A percentile compares a stretch with the other conserved stretches of the same genome.
phyloP scores from a whole-genome alignment of 2,888 invertebrate genomes.

The Imbricaverruca yamaguchii region DNA sequence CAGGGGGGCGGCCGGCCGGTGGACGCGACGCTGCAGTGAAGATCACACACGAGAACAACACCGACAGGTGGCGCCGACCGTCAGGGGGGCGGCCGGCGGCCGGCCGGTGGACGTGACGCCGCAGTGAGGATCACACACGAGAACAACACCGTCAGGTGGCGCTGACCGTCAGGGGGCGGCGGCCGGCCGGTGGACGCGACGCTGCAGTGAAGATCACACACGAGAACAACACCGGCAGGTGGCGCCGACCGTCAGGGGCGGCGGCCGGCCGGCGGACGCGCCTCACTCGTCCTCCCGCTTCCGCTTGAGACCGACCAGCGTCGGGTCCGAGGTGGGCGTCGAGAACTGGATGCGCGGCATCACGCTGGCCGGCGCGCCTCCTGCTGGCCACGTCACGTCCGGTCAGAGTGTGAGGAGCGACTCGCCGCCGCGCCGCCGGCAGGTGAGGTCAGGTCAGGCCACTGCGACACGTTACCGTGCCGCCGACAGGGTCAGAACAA shows the following conservation, averaged over 20 bases:
- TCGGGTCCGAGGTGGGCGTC: slow-evolving; percentile 2
- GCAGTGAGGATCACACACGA: background rate
- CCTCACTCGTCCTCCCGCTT: slow-evolving; percentile 14
- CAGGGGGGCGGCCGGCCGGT: background rate
- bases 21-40: no score
- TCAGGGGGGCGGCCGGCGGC: background rate
- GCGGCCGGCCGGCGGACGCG: background rate
- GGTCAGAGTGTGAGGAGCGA: no score
- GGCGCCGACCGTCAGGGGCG: background rate
- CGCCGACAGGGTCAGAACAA: no score
- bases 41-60: background rate
- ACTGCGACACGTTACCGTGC: no score
- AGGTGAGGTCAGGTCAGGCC: no score
- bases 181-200: background rate
- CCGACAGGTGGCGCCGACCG: background rate
- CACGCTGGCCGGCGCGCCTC: background rate
- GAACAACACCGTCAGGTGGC: background rate
- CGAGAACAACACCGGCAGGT: background rate
- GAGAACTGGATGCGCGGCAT: slow-evolving; percentile 19
- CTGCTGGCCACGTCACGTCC: background rate
- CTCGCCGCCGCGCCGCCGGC: no score
- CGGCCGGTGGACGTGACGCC: background rate
- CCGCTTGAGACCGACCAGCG: slow-evolving; percentile 1
- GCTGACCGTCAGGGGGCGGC: background rate
- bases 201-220: no score